Conservation (phyloP, 2,888 invertebrate species). For the Cabera pusaria region DNA sequence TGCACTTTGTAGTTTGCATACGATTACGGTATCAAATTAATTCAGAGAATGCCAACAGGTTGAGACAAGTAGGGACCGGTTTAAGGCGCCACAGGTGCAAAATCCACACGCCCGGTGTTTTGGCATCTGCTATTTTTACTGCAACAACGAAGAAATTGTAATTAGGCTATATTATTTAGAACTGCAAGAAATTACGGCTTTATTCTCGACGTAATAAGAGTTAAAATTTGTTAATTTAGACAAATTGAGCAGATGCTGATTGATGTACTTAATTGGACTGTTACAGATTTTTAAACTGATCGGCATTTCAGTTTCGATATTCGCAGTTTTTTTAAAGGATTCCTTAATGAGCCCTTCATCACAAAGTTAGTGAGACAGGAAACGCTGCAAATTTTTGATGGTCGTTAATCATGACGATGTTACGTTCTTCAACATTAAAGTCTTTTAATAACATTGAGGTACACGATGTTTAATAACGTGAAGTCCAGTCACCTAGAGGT, state of each 20-base stretch:
- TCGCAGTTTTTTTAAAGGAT: conserved; percentile 11
- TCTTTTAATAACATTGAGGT: no score
- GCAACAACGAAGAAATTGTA: conserved; percentile 13
- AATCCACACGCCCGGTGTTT: conserved; percentile 24
- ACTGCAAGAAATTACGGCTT: not conserved
- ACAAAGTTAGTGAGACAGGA: conserved; percentile 6
- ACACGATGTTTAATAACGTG: no score
- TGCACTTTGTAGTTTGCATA: conserved; percentile 11
- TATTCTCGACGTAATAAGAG: conserved; percentile 2
- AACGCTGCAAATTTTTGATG: conserved; percentile 9
- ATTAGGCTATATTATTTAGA: conserved; percentile 17
- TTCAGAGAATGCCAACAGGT: conserved; percentile 23
- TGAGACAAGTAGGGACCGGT: conserved; percentile 22
- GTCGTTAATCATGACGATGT: conserved; percentile 3
- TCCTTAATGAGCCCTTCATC: conserved; percentile 12
- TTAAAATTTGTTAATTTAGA: conserved; percentile 2
- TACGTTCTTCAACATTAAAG: no score
- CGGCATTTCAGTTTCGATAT: conserved; percentile 9
- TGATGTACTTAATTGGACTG: conserved; percentile 8
- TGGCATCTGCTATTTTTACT: conserved; percentile 29
- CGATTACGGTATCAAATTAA: conserved; percentile 23
- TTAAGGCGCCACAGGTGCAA: conserved; percentile 32
- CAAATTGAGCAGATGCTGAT: conserved; percentile 19
- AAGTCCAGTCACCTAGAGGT: no score
- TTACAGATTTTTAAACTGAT: conserved; percentile 9